phyloP scores from a whole-genome alignment of 1,140 invertebrate genomes.

The Aleiodes sp. region DNA sequence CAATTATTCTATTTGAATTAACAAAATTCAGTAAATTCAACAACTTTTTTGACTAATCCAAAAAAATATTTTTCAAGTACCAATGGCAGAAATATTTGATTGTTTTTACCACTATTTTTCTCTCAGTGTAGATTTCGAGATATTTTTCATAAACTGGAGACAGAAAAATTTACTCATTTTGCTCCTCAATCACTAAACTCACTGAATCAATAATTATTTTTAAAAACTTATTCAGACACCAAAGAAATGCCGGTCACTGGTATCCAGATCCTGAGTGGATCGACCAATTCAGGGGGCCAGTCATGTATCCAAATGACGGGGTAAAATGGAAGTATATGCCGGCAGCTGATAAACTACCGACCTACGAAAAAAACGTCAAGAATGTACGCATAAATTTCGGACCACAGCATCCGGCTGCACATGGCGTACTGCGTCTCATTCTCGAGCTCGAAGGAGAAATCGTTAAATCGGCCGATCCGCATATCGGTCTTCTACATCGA shows the following conservation, averaged over 20 bases:
- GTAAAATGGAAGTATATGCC: constrained; percentile 68
- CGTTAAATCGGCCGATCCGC: constrained; percentile 89
- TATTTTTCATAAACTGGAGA: no score
- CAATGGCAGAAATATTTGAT: no score
- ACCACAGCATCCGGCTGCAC: constrained; percentile 98
- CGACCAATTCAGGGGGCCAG: constrained; percentile 74
- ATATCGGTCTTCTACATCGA: constrained; percentile 95
- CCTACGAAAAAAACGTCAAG: constrained; percentile 75
- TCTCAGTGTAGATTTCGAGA: no score
- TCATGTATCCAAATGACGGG: constrained; percentile 71
- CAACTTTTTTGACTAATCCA: no score
- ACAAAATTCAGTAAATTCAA: no score
- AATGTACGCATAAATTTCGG: constrained; percentile 96
- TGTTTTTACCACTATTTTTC: no score
- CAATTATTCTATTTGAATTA: no score
- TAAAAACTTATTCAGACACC: constrained; percentile 31
- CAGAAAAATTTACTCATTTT: no score
- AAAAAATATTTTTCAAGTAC: no score
- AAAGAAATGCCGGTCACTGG: constrained; percentile 69
- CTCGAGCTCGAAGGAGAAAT: constrained; percentile 96
- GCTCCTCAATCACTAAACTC: no score
- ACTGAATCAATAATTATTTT: constrained; percentile 1
- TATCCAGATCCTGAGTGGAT: constrained; percentile 80
- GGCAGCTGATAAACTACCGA: constrained; percentile 63
- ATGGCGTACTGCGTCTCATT: constrained; percentile 94